Conservation (phyloP, 2,797 vertebrate genomes). For the Poeciliopsis gracilis region DNA sequence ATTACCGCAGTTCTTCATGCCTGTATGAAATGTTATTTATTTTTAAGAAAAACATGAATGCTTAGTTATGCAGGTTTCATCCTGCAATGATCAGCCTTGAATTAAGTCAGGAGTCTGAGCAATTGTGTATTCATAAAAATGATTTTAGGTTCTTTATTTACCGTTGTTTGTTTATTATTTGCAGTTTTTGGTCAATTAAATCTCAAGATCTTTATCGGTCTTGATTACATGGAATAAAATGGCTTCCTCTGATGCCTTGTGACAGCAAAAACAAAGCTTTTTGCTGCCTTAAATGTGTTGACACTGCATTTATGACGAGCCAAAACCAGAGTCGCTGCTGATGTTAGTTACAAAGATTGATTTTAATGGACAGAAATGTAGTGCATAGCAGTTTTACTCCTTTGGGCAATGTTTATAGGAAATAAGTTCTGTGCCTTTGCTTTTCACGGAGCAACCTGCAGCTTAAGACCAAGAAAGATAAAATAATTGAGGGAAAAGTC, state of each 20-base stretch:
- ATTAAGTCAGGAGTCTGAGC: background rate
- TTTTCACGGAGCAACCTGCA: background rate
- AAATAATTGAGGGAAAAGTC: background rate
- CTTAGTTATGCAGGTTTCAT: background rate
- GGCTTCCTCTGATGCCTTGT: background rate
- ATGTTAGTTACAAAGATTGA: background rate
- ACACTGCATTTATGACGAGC: background rate
- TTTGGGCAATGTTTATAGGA: constrained; percentile 1
- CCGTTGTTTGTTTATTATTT: background rate
- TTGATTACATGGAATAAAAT: background rate
- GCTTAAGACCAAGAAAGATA: background rate
- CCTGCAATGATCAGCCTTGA: background rate
- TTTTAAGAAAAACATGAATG: background rate
- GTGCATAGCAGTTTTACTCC: background rate
- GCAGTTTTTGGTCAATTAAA: background rate
- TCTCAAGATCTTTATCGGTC: background rate
- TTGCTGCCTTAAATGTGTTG: background rate
- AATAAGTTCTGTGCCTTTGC: background rate
- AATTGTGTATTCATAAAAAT: background rate
- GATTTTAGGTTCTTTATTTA: background rate
- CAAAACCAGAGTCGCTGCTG: background rate
- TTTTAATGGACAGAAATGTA: background rate
- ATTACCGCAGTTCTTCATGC: background rate
- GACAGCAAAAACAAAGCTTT: background rate
- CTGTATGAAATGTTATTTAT: background rate